Evolutionary conservation across 2,113 vertebrate species (phyloP), one percentile per base, ranked within the genome.

Genomic region (Noturus placidus): DNA sequence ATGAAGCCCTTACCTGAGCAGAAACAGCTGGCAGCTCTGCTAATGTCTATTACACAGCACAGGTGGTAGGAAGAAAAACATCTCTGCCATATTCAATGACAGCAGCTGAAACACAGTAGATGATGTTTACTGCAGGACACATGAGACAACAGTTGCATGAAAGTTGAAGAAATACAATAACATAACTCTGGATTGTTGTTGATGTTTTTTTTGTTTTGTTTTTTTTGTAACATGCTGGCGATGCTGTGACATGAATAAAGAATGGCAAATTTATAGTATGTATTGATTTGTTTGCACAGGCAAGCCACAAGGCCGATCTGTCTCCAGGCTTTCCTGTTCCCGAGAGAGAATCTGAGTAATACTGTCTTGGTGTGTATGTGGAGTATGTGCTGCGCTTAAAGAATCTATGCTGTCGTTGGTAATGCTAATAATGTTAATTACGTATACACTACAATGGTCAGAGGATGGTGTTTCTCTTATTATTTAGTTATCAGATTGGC

Each of bases 331-430:
- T 84, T 61, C 46, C 78, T 80, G 7, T 57, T 88, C 80, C 87
- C 86, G 84, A 88, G 89, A 50, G 86, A 38, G 90, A 91, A 91
- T 86, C 90, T 92, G 91, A 89, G n/a, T n/a, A n/a, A n/a, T n/a
- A n/a, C n/a, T n/a, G n/a, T n/a, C n/a, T n/a, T n/a, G n/a, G n/a
- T n/a, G n/a, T n/a, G n/a, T n/a, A n/a, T n/a, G n/a, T n/a, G n/a
- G n/a, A n/a, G n/a, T n/a, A n/a, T n/a, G n/a, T n/a, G n/a, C 78
- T 87, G 80, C 38, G 30, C 22, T 33, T 90, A 79, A 90, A 89
- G 20, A 50, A 52, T 54, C 2, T 70, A 10, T 54, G 19, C 13
- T 65, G 81, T 22, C 35, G 35, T 38, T 52, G 59, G 7, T 82
- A 13, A 61, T 35, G 7, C 13, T 52, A 17, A 42, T 5, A 42